These are phyloP conservation scores for Gymnobelideus leadbeateri DNA, from an alignment of 2,113 vertebrate genomes.

Conservation along the genomic window DNA sequence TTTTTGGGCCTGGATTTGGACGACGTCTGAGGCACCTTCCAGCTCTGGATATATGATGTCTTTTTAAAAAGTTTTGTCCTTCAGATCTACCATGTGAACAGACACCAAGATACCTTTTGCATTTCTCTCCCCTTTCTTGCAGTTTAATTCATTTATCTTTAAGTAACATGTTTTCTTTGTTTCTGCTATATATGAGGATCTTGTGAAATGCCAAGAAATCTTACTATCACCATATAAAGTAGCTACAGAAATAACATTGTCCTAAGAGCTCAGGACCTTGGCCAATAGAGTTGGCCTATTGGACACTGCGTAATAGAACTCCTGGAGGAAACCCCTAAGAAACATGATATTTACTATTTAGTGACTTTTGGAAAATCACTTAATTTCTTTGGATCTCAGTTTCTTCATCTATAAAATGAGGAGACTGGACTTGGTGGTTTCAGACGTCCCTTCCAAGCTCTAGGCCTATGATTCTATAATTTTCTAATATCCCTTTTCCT, in stretches of 20 bases:
- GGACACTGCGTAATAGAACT: background rate
- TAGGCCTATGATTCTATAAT: background rate
- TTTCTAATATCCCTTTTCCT: background rate
- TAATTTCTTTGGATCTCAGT: background rate
- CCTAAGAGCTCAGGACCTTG: background rate
- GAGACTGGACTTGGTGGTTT: background rate
- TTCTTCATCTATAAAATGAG: background rate
- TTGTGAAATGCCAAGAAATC: background rate
- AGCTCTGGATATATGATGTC: background rate
- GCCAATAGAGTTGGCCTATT: background rate
- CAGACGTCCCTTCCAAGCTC: background rate
- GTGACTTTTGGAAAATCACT: background rate
- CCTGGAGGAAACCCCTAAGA: background rate
- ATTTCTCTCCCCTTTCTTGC: background rate
- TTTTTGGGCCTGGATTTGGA: background rate
- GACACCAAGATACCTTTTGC: background rate
- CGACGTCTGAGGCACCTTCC: background rate
- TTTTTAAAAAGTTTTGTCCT: background rate
- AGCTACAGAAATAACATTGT: background rate
- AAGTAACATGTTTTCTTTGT: background rate
- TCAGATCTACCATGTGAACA: background rate
- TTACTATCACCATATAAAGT: background rate
- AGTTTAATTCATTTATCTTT: background rate
- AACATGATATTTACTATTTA: background rate
- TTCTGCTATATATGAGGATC: background rate